These are phyloP conservation scores for Ictalurus furcatus DNA, from an alignment of 2,113 vertebrate species.

Conservation along the genomic window DNA sequence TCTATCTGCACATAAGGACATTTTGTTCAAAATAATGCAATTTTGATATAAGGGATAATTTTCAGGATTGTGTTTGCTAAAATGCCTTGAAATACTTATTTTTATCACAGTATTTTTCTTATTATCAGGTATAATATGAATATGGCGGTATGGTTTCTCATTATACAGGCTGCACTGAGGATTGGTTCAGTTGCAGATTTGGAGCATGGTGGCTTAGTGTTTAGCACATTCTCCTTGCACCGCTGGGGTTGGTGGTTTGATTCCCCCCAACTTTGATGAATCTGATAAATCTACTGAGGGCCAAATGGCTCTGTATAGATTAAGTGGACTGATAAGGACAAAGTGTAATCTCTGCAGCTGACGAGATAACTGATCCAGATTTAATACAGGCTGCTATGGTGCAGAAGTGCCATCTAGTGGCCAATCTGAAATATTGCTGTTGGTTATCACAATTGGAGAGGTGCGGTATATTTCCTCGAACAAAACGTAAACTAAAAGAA, in stretches of 20 bases:
- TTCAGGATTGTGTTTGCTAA: neutral
- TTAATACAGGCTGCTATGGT: neutral
- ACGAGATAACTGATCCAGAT: conserved; percentile 1
- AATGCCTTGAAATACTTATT: neutral
- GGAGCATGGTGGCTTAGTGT: no score
- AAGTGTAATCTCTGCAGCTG: conserved; percentile 5
- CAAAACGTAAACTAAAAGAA: neutral
- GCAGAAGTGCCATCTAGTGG: conserved; percentile 31
- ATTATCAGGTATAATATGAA: neutral
- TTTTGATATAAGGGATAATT: neutral
- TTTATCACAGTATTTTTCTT: neutral
- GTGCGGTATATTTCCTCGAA: neutral
- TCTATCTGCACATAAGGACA: neutral
- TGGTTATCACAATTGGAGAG: neutral
- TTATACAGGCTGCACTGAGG: no score
- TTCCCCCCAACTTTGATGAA: neutral
- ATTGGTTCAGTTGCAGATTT: no score
- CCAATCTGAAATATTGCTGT: neutral
- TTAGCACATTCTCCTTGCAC: no score
- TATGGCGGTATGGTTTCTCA: neutral
- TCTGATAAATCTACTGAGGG: neutral
- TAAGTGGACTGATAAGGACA: neutral
- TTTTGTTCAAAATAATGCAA: neutral
- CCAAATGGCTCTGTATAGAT: neutral
- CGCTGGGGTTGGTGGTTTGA: no score